Evolutionary conservation across 1,140 invertebrate genomes (phyloP).

Genomic region (Drosophila arizonae): DNA sequence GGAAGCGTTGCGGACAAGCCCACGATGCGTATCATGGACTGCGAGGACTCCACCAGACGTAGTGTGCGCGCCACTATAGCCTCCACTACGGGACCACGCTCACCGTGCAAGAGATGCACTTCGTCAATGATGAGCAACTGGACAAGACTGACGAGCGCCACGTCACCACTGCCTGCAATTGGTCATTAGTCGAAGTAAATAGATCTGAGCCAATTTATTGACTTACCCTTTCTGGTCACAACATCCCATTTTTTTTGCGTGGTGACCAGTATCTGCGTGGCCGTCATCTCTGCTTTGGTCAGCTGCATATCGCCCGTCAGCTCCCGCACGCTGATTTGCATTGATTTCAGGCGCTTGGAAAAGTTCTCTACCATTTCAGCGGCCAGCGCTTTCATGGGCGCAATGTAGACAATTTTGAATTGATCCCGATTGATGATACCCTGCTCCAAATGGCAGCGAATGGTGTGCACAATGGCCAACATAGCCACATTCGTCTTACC

Average conservation of each 20-base stretch:
- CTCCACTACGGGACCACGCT: constrained; percentile 98
- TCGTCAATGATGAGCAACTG: constrained; percentile 99
- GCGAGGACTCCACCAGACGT: constrained; percentile 96
- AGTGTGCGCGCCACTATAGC: constrained; percentile 97
- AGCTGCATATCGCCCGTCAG: constrained; percentile 99
- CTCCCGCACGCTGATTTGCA: constrained; percentile 91
- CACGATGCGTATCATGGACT: constrained; percentile 99
- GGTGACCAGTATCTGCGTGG: constrained; percentile 99
- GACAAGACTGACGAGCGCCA: constrained; percentile 94
- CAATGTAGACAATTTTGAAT: constrained; percentile 99
- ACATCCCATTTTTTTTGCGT: constrained; percentile 99
- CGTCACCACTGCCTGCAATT: constrained; percentile 87
- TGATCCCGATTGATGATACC: constrained; percentile 93
- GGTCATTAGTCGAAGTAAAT: not conserved
- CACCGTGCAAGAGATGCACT: constrained; percentile 98
- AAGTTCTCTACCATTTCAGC: constrained; percentile 99
- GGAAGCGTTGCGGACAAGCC: constrained; percentile 98
- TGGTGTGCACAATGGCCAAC: constrained; percentile 94
- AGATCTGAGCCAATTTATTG: not conserved
- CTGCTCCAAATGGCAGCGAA: constrained; percentile 92
- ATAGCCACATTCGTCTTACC: constrained; percentile 99
- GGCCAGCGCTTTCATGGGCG: constrained; percentile 99
- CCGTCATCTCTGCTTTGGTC: constrained; percentile 95
- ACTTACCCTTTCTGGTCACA: constrained; percentile 94
- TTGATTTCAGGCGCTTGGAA: constrained; percentile 88